Conservation (phyloP, 2,888 invertebrate species). For the Orthonevra nobilis region DNA sequence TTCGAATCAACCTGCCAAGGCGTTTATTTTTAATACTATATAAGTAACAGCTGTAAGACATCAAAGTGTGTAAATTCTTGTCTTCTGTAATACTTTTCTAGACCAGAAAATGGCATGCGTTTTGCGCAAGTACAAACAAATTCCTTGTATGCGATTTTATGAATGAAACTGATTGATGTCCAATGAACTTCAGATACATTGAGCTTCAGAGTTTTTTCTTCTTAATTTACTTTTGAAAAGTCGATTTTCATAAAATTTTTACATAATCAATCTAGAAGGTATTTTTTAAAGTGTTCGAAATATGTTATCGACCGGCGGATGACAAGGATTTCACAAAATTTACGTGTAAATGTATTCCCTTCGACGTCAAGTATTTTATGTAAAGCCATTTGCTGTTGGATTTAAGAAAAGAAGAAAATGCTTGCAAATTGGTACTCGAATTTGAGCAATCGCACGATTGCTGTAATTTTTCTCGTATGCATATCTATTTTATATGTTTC, state of each 20-base stretch:
- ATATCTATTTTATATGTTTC: slow-evolving; percentile 82
- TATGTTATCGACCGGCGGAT: slow-evolving; percentile 35
- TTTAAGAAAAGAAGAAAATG: slow-evolving; percentile 72
- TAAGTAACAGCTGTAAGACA: slow-evolving; percentile 17
- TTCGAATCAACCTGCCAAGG: background rate
- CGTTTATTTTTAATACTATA: background rate
- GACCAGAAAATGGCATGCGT: background rate
- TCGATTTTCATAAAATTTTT: slow-evolving; percentile 56
- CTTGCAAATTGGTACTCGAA: slow-evolving; percentile 78
- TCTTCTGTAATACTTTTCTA: slow-evolving; percentile 19
- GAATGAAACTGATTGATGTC: slow-evolving; percentile 51
- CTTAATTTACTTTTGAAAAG: slow-evolving; percentile 35
- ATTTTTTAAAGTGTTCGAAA: slow-evolving; percentile 1
- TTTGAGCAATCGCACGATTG: slow-evolving; percentile 79
- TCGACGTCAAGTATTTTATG: slow-evolving; percentile 26
- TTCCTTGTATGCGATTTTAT: slow-evolving; percentile 33
- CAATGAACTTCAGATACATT: slow-evolving; percentile 2
- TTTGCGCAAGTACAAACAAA: slow-evolving; percentile 73
- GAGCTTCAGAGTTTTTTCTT: slow-evolving; percentile 17
- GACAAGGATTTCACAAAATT: slow-evolving; percentile 2
- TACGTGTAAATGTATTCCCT: slow-evolving; percentile 56
- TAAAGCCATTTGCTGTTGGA: slow-evolving; percentile 58
- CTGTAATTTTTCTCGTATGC: slow-evolving; percentile 80
- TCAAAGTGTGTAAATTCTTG: background rate
- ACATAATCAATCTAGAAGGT: slow-evolving; percentile 35